These are phyloP conservation scores for Sebastes trivittatus DNA, from an alignment of 2,797 vertebrate genomes.

Conservation along the genomic window DNA sequence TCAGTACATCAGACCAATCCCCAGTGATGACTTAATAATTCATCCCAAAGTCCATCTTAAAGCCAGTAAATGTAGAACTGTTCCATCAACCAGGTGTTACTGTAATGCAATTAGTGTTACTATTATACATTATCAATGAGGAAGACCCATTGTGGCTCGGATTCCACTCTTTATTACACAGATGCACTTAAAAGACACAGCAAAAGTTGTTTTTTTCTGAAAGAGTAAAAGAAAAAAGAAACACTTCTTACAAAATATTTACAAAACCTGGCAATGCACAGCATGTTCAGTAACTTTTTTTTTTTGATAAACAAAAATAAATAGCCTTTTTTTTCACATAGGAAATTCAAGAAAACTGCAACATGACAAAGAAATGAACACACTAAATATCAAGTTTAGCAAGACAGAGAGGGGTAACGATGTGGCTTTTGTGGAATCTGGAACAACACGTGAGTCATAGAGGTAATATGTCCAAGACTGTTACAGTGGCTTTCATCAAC, in stretches of 20 bases:
- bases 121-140: conserved; percentile 8
- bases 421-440: conserved; percentile 39
- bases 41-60: neutral
- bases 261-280: conserved; percentile 87
- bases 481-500: conserved; percentile 36
- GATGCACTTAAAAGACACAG: conserved; percentile 81
- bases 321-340: conserved; percentile 80
- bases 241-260: conserved; percentile 83
- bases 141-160: conserved; percentile 45
- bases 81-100: neutral
- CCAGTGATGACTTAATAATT: neutral
- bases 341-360: conserved; percentile 74
- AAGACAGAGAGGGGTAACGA: conserved; percentile 45
- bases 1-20: conserved; percentile 38
- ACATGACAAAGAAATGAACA: conserved; percentile 68
- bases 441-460: conserved; percentile 31
- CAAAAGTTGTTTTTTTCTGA: conserved; percentile 65
- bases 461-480: conserved; percentile 36
- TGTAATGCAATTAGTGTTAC: neutral
- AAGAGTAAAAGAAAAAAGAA: conserved; percentile 70
- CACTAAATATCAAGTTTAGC: conserved; percentile 57
- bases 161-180: conserved; percentile 86
- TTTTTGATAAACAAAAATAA: conserved; percentile 85
- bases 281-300: conserved; percentile 84
- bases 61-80: neutral